Evolutionary conservation across 2,113 vertebrate genomes (phyloP), one percentile per base, ranked within the genome.

Genomic region (Protobothrops mucrosquamatus): DNA sequence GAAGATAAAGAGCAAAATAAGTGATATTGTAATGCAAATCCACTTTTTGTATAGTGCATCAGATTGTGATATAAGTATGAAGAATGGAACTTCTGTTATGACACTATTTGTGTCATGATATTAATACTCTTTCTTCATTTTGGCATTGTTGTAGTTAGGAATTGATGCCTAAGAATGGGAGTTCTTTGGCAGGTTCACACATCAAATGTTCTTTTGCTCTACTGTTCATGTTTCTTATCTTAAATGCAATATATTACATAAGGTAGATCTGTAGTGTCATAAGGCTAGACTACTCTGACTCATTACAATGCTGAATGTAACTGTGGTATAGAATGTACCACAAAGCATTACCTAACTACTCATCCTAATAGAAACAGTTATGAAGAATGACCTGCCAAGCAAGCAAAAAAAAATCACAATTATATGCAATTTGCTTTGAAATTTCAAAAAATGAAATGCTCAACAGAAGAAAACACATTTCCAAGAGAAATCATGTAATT

Each of bases 401-500:
- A 26, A 89, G 39, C 39, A 59, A 61, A 85, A 69, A 94, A 91
- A 54, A 39, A 48, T 93, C 90, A 88, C 93, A 93, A 93, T 87
- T 87, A 93, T 57, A 86, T 59, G 4, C 57, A 55, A 55, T 3
- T 93, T 92, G 0, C 92, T 87, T 89, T 94, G 11, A 85, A 95
- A 91, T 93, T 39, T 88, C 34, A 74, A 88, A 91, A 81, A 91
- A 91, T 93, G 59, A 93, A 51, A 74, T 69, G 56, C 51, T 91
- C 39, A 89, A 85, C 88, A 88, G 89, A 12, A 55, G 26, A 26
- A 4, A 46, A 9, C 74, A 34, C 91, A 92, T 52, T 95, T 94
- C 88, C 11, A 22, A 92, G 14, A 48, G 34, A 48, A 94, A 93
- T 94, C 92, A 92, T 85, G 10, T 39, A 91, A 34, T 87, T 95